These are phyloP conservation scores for Trachelus stipa DNA, from an alignment of 2,888 invertebrate species.

Conservation along the genomic window DNA sequence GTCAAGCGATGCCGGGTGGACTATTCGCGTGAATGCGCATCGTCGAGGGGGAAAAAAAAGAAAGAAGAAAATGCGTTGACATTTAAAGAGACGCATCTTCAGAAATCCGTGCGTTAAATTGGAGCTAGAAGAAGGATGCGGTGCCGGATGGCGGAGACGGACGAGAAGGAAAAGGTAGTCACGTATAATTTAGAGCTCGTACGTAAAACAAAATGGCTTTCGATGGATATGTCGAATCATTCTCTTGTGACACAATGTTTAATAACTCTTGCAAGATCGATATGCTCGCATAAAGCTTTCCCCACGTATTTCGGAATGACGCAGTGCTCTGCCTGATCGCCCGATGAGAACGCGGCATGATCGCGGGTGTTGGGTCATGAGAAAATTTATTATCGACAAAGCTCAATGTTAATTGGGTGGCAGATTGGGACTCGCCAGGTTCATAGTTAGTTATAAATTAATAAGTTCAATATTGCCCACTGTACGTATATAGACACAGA, in stretches of 20 bases:
- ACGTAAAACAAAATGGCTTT: conserved; percentile 54
- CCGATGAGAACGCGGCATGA: not conserved
- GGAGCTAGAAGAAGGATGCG: conserved; percentile 31
- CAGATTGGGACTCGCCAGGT: conserved; percentile 49
- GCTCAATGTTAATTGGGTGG: conserved; percentile 56
- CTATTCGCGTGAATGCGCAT: conserved; percentile 5
- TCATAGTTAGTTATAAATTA: not conserved
- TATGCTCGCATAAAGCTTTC: conserved; percentile 56
- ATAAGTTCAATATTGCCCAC: not conserved
- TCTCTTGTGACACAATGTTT: conserved; percentile 59
- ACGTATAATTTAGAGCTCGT: conserved; percentile 55
- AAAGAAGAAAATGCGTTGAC: not conserved
- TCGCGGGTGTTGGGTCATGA: not conserved
- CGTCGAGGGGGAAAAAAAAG: conserved; percentile 21
- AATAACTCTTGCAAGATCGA: conserved; percentile 50
- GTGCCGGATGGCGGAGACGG: conserved; percentile 17
- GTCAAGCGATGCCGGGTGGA: not conserved
- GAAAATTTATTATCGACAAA: conserved; percentile 57
- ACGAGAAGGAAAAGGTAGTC: conserved; percentile 52
- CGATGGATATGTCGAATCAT: conserved; percentile 52
- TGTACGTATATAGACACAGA: not conserved
- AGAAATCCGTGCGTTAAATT: conserved; percentile 49
- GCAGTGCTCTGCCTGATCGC: conserved; percentile 21
- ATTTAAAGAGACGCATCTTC: not conserved
- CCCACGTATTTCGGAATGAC: conserved; percentile 44